A percentile compares a stretch with the other conserved stretches of the same genome.
Evolutionary conservation across 2,113 vertebrate genomes (phyloP).

Genomic region (Mobula hypostoma): DNA sequence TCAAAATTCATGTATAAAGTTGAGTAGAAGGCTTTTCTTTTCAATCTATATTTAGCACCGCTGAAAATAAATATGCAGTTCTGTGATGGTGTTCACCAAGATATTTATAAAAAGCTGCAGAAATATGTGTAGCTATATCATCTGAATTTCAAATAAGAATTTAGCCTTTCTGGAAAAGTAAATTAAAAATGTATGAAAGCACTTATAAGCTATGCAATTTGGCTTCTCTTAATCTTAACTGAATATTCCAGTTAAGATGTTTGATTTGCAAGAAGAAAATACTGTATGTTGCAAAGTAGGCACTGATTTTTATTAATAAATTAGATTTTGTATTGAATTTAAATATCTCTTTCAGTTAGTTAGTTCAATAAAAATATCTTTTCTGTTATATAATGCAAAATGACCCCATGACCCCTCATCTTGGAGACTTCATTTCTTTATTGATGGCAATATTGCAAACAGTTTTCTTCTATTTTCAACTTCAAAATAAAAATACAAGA

Average conservation of each 20-base stretch:
- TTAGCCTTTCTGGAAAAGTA: not conserved
- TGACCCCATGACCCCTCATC: not conserved
- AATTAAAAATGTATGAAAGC: not conserved
- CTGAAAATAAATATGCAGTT: not conserved
- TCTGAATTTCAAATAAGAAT: not conserved
- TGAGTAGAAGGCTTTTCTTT: not conserved
- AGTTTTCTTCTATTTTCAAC: not conserved
- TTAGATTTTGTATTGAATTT: no score
- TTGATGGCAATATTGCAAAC: not conserved
- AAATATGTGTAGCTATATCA: not conserved
- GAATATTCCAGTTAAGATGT: not conserved
- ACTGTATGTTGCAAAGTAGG: not conserved
- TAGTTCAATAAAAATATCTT: not conserved
- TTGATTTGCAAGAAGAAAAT: no score
- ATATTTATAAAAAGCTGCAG: not conserved
- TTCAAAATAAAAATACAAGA: not conserved
- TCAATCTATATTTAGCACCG: not conserved
- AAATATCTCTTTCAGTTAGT: not conserved
- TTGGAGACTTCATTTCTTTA: not conserved
- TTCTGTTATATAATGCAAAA: not conserved
- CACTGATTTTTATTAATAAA: not conserved
- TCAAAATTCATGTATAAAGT: not conserved
- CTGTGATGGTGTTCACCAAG: not conserved
- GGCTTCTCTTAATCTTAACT: not conserved
- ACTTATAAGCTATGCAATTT: not conserved